Evolutionary conservation across 2,113 vertebrate genomes (phyloP), one percentile per base, ranked within the genome.

Genomic region (Edolisoma coerulescens): DNA sequence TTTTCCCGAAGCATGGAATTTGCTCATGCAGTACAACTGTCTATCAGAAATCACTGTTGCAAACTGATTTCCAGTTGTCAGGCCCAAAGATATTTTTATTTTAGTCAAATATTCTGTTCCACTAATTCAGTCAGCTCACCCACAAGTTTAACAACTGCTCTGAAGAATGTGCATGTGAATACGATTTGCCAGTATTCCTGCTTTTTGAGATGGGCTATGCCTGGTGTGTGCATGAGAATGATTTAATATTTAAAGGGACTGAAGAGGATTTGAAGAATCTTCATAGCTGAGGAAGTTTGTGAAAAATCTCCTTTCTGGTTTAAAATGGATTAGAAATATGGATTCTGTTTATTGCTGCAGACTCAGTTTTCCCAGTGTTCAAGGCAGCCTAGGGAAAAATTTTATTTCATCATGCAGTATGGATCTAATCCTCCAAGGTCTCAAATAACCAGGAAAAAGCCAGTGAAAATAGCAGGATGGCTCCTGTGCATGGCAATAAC

Each of bases 31-130:
- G 33, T 89, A 68, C 85, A 90, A 70, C 45, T 35, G 69, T 76
- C 83, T 84, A 28, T 87, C 91, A 95, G 93, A 83, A 94, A 91
- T 78, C 85, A 79, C 71, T 81, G 68, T 26, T 81, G 81, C 63
- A 91, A 91, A 65, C 44, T 49, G 70, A 93, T 61, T 88, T 95
- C 67, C 91, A 63, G 32, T 86, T 73, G 53, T 78, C 59, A 82
- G 35, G 23, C 73, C 61, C 37, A 65, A 87, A 82, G 75, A 79
- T 87, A 79, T 60, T 89, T 87, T 87, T 59, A 93, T 67, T 95
- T 95, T 68, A 85, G 74, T 53, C 74, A 82, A 95, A 89, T 91
- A 91, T 33, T 89, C 69, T 35, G 10, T 82, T 75, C 67, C 74
- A 77, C 57, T 76, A 69, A 94, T 92, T 90, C 87, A 56, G 78